Base-by-base conservation (phyloP, 2,113 vertebrate genomes). In the Fulica atra region DNA sequence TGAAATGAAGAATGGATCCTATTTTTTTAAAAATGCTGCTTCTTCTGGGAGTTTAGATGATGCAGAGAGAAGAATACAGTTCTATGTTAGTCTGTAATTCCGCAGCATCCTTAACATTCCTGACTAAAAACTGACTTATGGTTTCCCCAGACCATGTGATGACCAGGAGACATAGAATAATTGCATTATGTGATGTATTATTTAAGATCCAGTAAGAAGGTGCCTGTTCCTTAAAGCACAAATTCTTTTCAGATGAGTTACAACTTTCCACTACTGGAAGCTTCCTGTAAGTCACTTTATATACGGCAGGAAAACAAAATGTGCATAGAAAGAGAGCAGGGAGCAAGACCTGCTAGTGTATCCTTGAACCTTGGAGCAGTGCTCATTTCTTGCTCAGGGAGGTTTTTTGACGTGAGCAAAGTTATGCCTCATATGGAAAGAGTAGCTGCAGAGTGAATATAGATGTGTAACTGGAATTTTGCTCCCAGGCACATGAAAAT, bases 91-190 rank as follows among this genome's bases (percentile, higher is more conserved):
- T 60, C 42, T 88, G 24, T 54, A 88, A 79, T 89, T 91, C 78
- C 0, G 1, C 33, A 28, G 54, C 31, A 51, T 89, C 16, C 72
- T 69, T 59, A 54, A 54, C 10, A 28, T 66, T 54, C 13, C 50
- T 19, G 21, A 0, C n/a, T 86, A 84, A 92, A 92, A 86, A 33
- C 40, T 40, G 70, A 29, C 68, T 81, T 81, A 17, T 81, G 76
- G 79, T 93, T 95, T 87, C 88, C 71, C 50, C 77, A 89, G 69
- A 87, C 70, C 88, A 82, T 80, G 77, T 89, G 84, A 89, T 94
- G 96, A 96, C 93, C 93, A 97, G 93, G 86, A 96, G 86, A 87
- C 74, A 77, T 10, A 73, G 92, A 95, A 96, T 96, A 96, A 96
- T 97, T 95, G 92, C 86, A 85, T 94, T 80, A 91, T 69, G 73